phyloP scores from a whole-genome alignment of 2,113 vertebrate species.

The Plecotus auritus region DNA sequence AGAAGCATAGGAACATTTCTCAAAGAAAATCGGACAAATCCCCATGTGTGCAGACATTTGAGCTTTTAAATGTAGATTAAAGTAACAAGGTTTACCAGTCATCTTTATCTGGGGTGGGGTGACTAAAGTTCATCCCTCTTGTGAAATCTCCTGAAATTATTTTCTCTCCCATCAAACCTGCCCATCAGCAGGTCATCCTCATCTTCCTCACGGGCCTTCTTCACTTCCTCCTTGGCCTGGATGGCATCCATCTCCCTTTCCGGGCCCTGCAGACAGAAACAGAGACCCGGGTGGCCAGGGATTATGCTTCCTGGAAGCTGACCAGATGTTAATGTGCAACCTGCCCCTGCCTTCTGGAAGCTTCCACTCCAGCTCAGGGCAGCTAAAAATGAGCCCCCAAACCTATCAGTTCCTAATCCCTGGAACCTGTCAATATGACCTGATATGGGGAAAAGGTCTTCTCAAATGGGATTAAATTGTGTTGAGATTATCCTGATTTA shows the following conservation, averaged over 20 bases:
- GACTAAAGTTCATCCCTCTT: constrained; percentile 43
- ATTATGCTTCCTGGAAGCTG: not conserved
- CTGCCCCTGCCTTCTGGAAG: not conserved
- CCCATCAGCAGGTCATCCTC: constrained; percentile 52
- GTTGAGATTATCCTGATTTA: not conserved
- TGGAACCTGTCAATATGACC: not conserved
- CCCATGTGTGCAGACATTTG: not conserved
- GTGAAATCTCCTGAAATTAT: not conserved
- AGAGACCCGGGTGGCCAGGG: not conserved
- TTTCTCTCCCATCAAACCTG: not conserved
- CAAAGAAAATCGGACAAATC: not conserved
- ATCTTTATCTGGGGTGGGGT: not conserved
- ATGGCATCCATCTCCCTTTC: constrained; percentile 67
- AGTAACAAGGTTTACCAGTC: not conserved
- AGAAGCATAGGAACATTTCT: not conserved
- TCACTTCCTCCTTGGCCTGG: constrained; percentile 65
- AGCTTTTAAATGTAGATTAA: not conserved
- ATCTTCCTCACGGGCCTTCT: constrained; percentile 29
- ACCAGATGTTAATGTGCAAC: not conserved
- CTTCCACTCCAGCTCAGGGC: not conserved
- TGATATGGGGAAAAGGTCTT: not conserved
- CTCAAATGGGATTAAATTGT: not conserved
- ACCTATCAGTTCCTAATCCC: not conserved
- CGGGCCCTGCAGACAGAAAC: constrained; percentile 38
- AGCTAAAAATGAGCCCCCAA: not conserved